A percentile compares a stretch with the other conserved stretches of the same genome.
These are phyloP conservation scores for Cryptotis parvus DNA, from an alignment of 2,113 vertebrate genomes.

Conservation along the genomic window DNA sequence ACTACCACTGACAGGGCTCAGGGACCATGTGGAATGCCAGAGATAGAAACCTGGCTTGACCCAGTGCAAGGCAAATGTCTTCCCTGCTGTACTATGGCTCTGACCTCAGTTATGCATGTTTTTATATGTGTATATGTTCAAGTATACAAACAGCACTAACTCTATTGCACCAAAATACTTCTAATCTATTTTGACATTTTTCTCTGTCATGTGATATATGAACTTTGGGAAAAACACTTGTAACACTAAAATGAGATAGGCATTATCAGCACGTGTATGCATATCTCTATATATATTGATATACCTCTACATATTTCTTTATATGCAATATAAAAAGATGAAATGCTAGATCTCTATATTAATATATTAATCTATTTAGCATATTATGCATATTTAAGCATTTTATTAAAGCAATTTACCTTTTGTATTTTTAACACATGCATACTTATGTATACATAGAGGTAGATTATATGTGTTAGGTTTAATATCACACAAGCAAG, in stretches of 20 bases:
- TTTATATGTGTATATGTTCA: neutral
- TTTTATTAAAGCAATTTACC: neutral
- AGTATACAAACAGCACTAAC: neutral
- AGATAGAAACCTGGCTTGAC: too few relatives aligned
- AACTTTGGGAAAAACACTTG: neutral
- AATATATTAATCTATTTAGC: neutral
- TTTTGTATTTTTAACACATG: neutral
- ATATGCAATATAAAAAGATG: neutral
- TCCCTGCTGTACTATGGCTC: too few relatives aligned
- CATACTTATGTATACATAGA: neutral
- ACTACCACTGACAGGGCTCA: too few relatives aligned
- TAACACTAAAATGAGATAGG: too few relatives aligned
- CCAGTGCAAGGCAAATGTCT: too few relatives aligned
- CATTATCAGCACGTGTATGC: too few relatives aligned
- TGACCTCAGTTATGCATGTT: too few relatives aligned
- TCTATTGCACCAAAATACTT: neutral
- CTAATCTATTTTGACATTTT: conserved; percentile 27
- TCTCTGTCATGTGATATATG: neutral
- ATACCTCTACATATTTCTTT: neutral
- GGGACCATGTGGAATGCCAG: too few relatives aligned
- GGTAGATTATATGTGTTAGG: neutral
- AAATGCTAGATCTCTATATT: neutral
- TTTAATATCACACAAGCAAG: conserved; percentile 10
- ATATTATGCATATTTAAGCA: neutral
- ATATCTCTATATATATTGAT: neutral